Evolutionary conservation across 2,797 vertebrate genomes (phyloP).

Genomic region (Typhlichthys subterraneus): DNA sequence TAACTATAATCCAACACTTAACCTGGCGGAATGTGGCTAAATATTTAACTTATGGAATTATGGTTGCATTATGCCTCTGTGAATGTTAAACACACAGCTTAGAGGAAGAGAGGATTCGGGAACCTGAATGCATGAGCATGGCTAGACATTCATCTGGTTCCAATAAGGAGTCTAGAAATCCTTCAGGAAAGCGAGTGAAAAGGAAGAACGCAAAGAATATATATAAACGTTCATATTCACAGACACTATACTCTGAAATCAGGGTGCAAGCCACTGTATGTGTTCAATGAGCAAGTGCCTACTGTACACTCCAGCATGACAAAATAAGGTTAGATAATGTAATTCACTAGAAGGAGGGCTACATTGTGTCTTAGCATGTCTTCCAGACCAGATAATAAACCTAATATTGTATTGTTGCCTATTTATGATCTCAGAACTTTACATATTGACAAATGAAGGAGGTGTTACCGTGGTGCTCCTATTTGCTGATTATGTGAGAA

Average conservation of each 20-base stretch:
- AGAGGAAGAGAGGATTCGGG: conserved; percentile 15
- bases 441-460: conserved; percentile 53
- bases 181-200: conserved; percentile 33
- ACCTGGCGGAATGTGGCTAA: conserved; percentile 35
- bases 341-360: conserved; percentile 53
- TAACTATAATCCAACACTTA: conserved; percentile 40
- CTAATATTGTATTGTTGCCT: conserved; percentile 73
- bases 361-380: conserved; percentile 65
- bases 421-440: conserved; percentile 70
- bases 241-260: conserved; percentile 43
- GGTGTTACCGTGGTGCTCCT: background rate
- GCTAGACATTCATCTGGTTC: conserved; percentile 67
- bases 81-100: conserved; percentile 17
- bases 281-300: conserved; percentile 50
- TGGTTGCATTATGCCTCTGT: conserved; percentile 20
- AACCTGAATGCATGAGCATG: conserved; percentile 29
- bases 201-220: background rate
- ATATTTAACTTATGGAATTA: conserved; percentile 50
- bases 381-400: conserved; percentile 74
- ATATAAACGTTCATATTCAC: background rate
- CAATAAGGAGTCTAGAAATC: conserved; percentile 53
- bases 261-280: conserved; percentile 54
- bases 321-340: conserved; percentile 49
- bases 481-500: background rate
- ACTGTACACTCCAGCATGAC: conserved; percentile 49